Conservation (phyloP, 2,113 vertebrate species). For the Melanocharis versteri region DNA sequence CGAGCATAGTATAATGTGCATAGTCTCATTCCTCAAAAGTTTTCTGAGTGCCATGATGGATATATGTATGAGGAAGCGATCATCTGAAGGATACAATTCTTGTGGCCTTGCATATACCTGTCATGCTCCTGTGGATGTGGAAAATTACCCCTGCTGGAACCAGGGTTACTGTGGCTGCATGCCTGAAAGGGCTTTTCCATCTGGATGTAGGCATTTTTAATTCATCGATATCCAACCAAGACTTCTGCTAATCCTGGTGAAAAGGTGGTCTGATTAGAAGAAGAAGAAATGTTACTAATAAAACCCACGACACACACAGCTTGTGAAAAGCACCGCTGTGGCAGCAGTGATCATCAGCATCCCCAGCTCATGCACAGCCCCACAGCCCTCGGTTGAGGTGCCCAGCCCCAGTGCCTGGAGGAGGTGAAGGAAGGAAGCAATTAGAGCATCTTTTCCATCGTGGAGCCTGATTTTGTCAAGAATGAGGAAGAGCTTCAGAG, state of each 20-base stretch:
- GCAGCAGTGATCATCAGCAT: not conserved
- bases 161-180: not conserved
- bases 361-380: accelerated
- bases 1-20: not conserved
- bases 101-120: not conserved
- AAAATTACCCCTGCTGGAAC: not conserved
- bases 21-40: not conserved
- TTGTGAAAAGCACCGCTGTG: not conserved
- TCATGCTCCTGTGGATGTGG: not conserved
- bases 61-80: not conserved
- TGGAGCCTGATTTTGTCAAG: not conserved
- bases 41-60: not conserved
- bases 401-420: not conserved
- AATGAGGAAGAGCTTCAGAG: not conserved
- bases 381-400: accelerated
- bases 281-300: not conserved
- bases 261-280: not conserved
- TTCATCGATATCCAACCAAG: not conserved
- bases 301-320: accelerated
- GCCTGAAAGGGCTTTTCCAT: not conserved
- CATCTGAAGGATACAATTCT: not conserved
- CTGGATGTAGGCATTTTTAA: not conserved
- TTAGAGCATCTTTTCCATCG: not conserved
- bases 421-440: not conserved
- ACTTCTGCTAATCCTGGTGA: not conserved